Evolutionary conservation across 2,888 invertebrate genomes (phyloP).

Genomic region (Nymphalis polychloros): DNA sequence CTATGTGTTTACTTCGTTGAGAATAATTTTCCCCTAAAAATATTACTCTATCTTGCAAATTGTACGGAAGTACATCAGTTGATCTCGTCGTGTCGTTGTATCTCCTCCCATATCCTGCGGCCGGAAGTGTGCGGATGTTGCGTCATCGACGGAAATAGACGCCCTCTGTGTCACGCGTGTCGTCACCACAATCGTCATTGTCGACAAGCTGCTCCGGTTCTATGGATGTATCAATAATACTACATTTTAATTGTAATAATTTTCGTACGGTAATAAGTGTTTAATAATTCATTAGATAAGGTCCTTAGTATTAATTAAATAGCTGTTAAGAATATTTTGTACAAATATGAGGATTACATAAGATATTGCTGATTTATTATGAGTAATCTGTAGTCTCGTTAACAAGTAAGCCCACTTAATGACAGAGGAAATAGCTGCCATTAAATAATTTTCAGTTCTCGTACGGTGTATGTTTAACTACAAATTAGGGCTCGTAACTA

Average conservation of each 20-base stretch:
- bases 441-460: conserved; percentile 50
- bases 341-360: not conserved
- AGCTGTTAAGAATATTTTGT: not conserved
- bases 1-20: too few species aligned
- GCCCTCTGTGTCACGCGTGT: conserved; percentile 75
- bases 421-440: conserved; percentile 55
- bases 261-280: not conserved
- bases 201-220: conserved; percentile 15
- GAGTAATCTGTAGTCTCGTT: conserved; percentile 11
- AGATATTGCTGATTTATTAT: conserved; percentile 7
- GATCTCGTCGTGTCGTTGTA: conserved; percentile 66
- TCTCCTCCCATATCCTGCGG: conserved; percentile 70
- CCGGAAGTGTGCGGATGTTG: conserved; percentile 73
- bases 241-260: not conserved
- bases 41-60: conserved; percentile 51
- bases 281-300: not conserved
- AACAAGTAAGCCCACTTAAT: conserved; percentile 30
- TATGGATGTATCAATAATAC: not conserved
- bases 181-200: conserved; percentile 40
- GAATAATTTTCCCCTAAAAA: too few species aligned
- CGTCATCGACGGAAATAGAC: conserved; percentile 78
- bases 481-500: conserved; percentile 51
- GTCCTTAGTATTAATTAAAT: too few species aligned
- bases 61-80: conserved; percentile 62
- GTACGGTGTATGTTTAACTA: conserved; percentile 48